Percentiles rank a stretch among this genome's conserved stretches.
phyloP scores from a whole-genome alignment of 2,113 vertebrate species.

The Sakesphorus luctuosus region DNA sequence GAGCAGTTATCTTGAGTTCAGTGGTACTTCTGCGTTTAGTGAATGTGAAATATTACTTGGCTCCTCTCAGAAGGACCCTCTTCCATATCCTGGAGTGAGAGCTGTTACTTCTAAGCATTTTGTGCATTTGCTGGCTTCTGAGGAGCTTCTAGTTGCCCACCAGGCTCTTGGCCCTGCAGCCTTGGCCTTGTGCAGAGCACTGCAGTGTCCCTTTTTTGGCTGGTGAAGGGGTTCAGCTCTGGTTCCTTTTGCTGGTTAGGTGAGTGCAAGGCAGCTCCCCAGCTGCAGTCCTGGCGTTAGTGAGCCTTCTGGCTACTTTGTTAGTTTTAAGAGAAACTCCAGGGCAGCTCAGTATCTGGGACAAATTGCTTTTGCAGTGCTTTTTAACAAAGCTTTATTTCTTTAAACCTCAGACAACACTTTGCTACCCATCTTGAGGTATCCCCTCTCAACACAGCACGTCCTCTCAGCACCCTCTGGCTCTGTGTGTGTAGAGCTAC shows the following conservation, averaged over 20 bases:
- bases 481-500: not conserved
- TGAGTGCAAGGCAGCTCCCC: not conserved
- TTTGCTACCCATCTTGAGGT: not conserved
- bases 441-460: accelerated
- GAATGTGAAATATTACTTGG: not conserved
- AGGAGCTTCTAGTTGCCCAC: not conserved
- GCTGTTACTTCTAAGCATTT: not conserved
- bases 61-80: not conserved
- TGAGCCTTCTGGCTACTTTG: not conserved
- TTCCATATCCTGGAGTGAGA: not conserved
- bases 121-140: not conserved
- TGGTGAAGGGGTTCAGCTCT: not conserved
- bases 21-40: not conserved
- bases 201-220: not conserved
- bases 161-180: not conserved
- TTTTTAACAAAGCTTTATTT: not conserved
- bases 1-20: not conserved
- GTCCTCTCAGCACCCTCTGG: accelerated
- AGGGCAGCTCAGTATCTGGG: not conserved
- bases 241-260: not conserved
- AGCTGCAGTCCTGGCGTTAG: not conserved
- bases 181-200: accelerated
- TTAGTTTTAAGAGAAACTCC: not conserved
- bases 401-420: not conserved
- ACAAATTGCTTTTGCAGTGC: not conserved